These are phyloP conservation scores for Monoplex corrugatus DNA, from an alignment of 2,888 invertebrate genomes.

Conservation along the genomic window DNA sequence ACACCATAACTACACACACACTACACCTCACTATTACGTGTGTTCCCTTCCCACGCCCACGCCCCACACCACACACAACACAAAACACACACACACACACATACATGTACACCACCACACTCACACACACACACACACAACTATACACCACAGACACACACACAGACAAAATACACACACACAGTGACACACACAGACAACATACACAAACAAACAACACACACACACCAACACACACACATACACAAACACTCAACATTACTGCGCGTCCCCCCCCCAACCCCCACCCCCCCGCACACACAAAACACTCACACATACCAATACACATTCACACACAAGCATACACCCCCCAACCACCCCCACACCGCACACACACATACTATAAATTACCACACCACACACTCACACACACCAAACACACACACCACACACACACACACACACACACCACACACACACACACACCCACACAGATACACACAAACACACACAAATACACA, in stretches of 20 bases:
- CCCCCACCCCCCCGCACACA: neutral
- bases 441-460: neutral
- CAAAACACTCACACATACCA: no score
- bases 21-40: no score
- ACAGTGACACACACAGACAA: neutral
- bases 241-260: no score
- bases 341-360: neutral
- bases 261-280: no score
- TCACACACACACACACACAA: neutral
- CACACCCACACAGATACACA: neutral
- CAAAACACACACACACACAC: no score
- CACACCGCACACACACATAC: neutral
- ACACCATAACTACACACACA: no score
- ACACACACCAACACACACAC: neutral
- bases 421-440: neutral
- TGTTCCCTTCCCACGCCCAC: no score
- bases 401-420: neutral
- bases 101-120: conserved; percentile 44
- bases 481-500: neutral
- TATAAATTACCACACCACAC: neutral
- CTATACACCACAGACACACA: no score
- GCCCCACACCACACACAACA: no score
- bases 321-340: conserved; percentile 47
- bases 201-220: no score
- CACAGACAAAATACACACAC: neutral